Base-by-base conservation (phyloP, 2,113 vertebrate genomes). In the Sakesphorus luctuosus region DNA sequence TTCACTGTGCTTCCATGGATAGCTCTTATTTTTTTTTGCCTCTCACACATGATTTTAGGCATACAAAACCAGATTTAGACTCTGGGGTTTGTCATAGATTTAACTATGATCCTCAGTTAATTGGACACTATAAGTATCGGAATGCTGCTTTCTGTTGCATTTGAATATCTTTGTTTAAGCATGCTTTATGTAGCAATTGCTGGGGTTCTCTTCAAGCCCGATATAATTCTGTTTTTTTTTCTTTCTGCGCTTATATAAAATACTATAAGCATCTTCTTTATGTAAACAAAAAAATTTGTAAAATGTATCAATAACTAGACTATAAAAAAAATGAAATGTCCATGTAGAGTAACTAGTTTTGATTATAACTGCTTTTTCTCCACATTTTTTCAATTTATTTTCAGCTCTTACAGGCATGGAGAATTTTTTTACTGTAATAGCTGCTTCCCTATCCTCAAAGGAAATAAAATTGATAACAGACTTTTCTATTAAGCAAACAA, bases 401-500 rank as follows among this genome's bases (percentile, higher is more conserved):
- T 81, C 82, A 96, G 87, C 90, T 71, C 91, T 77, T 53, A 89
- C 58, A 91, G 80, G 33, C 67, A 88, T 5, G 38, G 43, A 81
- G 84, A 72, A 94, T 83, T 95, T 84, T 84, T 92, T 55, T 59
- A 50, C 66, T 95, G 65, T 78, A 96, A 92, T 68, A 68, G 36
- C 36, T 93, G 89, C 85, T 96, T 91, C 7, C 5, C 31, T 82
- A 44, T 43, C 40, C 94, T 94, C 90, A 84, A 29, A 88, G 89
- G 94, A 92, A 93, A 89, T 85, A 96, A 40, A 97, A 75, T 71
- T 62, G 93, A 87, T 92, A 93, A 65, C 76, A 78, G 62, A 33
- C 67, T 97, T 93, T 91, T 66, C 55, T 87, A 76, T 59, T 92
- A 97, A 93, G 55, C 49, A 89, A 59, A 53, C 6, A 94, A 82